Base-by-base conservation (phyloP, 1,140 invertebrate species). In the Argopecten irradians region DNA sequence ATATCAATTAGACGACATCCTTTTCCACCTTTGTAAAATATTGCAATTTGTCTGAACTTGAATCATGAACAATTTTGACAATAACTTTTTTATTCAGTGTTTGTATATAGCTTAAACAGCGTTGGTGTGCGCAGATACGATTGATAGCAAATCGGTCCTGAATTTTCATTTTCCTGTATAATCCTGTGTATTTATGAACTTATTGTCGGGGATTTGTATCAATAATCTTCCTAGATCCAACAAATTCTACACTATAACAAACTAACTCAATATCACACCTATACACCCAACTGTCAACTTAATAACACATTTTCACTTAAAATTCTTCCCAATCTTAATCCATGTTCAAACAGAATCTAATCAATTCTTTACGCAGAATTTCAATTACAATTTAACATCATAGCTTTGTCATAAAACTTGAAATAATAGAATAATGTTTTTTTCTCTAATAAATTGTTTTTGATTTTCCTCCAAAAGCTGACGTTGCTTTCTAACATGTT, bases 131-230 rank as follows among this genome's bases (percentile, higher is more conserved):
- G 28, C 55, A 71, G 55, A 71, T 71, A 71, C 55, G 1, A 71
- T 28, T 71, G 55, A n/a, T 28, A n/a, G 55, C 28, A 16, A 71
- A 28, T 11, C 43, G 19, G 43, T 19, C 43, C 55, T 71, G 28
- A n/a, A 71, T 71, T 71, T n/a, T 71, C 55, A 28, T 28, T 71
- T 71, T 71, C 55, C 22, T 5, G 22, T 71, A 11, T 71, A 71
- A 71, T 71, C 55, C 16, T 71, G 55, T 71, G 22, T 71, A n/a
- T 71, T 71, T 71, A 71, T 71, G 55, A 71, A 71, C 55, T 71
- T 71, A 71, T 71, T 71, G 55, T 71, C 22, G 55, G 55, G 55
- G 55, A 71, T 71, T 71, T 71, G 55, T 71, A 28, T 16, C n/a
- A 71, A 71, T 71, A 71, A 71, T 71, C 55, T 28, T 28, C 22